Evolutionary conservation across 2,113 vertebrate species (phyloP), one percentile per base, ranked within the genome.

Genomic region (Lepus timidus): DNA sequence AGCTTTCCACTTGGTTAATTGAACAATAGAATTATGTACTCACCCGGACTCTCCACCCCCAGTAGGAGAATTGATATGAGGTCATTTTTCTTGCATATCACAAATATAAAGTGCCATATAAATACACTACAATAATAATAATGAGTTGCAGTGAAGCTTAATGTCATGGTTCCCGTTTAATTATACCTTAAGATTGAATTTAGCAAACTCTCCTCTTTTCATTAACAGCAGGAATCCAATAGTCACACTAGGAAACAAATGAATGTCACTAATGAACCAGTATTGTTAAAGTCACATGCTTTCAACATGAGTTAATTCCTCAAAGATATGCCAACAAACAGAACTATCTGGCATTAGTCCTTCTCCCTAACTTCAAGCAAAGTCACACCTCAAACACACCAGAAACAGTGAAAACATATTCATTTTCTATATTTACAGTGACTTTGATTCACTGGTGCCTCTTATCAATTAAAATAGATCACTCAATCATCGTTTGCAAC

Each of bases 1-100:
- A 87, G 61, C 36, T 82, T 96, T 94, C 86, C 25, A 92, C 58
- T 95, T 64, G 23, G 81, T 74, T 96, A 95, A 92, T 87, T 96
- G 85, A 82, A 92, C 85, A 84, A 51, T 61, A 84, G 70, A 95
- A 17, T 92, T 96, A 87, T 80, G 44, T 92, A 33, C 52, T 84
- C 76, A 94, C 33, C 19, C 70, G 89, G 91, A 96, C 33, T 74
- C 64, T 44, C 51, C 39, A 84, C 64, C 87, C 85, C 62, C 71
- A 74, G n/a, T 87, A 67, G 71, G 85, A 94, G 76, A 44, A 58
- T 87, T 89, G 64, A 94, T 94, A 90, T 65, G 64, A 83, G 51
- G 55, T 74, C 19, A 68, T 84, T 97, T 80, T 49, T 94, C 73
- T 94, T 74, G 68, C n/a, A 88, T 8, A n/a, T 71, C 25, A 11